Conservation (phyloP, 2,113 vertebrate species). For the Daubentonia madagascariensis region DNA sequence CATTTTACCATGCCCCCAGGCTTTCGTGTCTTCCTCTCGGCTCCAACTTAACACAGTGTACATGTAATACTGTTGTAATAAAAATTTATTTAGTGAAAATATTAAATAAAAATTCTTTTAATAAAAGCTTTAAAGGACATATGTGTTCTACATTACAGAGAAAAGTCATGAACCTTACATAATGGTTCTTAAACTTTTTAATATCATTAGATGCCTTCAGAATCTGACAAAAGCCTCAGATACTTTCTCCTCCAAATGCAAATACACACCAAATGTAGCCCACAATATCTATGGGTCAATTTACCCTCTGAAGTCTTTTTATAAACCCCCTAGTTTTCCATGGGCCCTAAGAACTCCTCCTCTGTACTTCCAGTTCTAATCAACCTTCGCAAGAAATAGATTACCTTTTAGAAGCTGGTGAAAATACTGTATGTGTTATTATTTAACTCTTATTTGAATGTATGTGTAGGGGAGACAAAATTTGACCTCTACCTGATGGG, state of each 20-base stretch:
- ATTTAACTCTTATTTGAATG: background rate
- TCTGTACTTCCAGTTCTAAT: background rate
- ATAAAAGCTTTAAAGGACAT: constrained; percentile 3
- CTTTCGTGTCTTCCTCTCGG: too few relatives aligned
- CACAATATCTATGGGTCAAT: background rate
- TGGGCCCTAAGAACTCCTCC: background rate
- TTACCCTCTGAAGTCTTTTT: background rate
- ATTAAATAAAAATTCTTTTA: background rate
- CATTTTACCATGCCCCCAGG: too few relatives aligned
- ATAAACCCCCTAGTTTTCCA: background rate
- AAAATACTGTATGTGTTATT: background rate
- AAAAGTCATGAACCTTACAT: background rate
- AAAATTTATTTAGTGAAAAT: background rate
- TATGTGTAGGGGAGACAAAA: background rate
- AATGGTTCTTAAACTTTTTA: background rate
- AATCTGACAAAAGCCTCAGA: background rate
- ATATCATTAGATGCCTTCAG: background rate
- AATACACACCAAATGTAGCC: background rate
- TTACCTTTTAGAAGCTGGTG: background rate
- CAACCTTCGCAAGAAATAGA: background rate
- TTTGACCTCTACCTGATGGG: background rate
- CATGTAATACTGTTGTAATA: background rate
- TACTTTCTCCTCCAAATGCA: background rate
- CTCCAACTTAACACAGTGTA: too few relatives aligned
- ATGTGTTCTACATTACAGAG: background rate